Evolutionary conservation across 1,140 invertebrate genomes (phyloP).

Genomic region (Drosophila sproati): DNA sequence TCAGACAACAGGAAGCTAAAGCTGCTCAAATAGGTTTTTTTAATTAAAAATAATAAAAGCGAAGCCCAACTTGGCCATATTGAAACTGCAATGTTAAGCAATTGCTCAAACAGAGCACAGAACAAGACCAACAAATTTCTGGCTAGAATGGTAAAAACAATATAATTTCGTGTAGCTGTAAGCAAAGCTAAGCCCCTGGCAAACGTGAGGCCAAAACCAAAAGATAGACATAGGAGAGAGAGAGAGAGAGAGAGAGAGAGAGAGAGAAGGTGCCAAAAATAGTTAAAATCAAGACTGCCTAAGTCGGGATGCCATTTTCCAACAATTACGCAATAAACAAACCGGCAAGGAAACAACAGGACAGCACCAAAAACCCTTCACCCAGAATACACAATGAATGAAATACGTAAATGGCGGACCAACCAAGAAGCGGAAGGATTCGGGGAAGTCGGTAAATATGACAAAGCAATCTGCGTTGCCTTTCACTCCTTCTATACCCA

Average conservation of each 20-base stretch:
- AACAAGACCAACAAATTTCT: conserved; percentile 1
- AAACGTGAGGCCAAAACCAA: conserved; percentile 16
- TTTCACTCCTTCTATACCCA: conserved; percentile 22
- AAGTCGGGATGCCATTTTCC: conserved; percentile 50
- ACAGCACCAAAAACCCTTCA: background rate
- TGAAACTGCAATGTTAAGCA: conserved; percentile 39
- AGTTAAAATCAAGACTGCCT: conserved; percentile 36
- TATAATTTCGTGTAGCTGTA: conserved; percentile 50
- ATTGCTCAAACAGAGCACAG: conserved; percentile 25
- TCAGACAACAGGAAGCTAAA: conserved; percentile 33
- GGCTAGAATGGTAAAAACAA: conserved; percentile 36
- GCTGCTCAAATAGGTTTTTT: conserved; percentile 39
- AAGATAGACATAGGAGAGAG: background rate
- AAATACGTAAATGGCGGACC: conserved; percentile 40
- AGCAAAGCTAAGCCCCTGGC: conserved; percentile 43
- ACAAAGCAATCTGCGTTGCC: conserved; percentile 24
- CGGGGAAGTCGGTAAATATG: conserved; percentile 46
- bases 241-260: background rate
- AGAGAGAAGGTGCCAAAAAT: background rate
- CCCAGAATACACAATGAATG: conserved; percentile 34
- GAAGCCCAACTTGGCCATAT: conserved; percentile 17
- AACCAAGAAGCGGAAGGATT: conserved; percentile 32
- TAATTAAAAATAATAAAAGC: conserved; percentile 41
- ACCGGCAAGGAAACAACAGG: conserved; percentile 8
- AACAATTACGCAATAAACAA: conserved; percentile 63